These are phyloP conservation scores for Pherbina coryleti DNA, from an alignment of 2,888 invertebrate genomes.

Conservation along the genomic window DNA sequence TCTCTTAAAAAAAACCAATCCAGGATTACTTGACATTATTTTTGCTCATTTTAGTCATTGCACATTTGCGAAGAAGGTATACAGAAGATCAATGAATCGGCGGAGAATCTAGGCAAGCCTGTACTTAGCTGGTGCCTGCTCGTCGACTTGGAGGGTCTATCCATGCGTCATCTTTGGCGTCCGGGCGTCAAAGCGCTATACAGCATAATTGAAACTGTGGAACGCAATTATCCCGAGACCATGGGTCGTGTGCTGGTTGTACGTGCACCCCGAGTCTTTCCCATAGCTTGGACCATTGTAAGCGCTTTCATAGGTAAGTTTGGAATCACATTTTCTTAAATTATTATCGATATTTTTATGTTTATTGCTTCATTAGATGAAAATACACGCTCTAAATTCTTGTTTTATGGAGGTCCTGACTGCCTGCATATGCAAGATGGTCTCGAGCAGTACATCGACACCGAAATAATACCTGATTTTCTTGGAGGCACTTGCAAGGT, in stretches of 20 bases:
- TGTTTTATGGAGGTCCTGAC: conserved; percentile 92
- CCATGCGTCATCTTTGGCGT: conserved; percentile 95
- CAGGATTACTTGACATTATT: not conserved
- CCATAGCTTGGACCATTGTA: conserved; percentile 94
- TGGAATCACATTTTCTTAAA: not conserved
- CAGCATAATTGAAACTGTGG: conserved; percentile 84
- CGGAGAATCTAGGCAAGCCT: conserved; percentile 82
- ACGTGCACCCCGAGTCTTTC: conserved; percentile 92
- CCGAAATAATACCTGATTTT: conserved; percentile 90
- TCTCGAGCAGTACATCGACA: conserved; percentile 86
- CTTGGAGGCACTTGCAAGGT: conserved; percentile 92
- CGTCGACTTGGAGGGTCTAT: conserved; percentile 92
- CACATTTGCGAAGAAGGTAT: conserved; percentile 94
- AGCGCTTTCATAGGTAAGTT: conserved; percentile 88
- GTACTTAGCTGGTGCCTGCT: conserved; percentile 91
- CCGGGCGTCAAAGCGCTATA: conserved; percentile 85
- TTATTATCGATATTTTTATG: not conserved
- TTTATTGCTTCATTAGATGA: conserved; percentile 77
- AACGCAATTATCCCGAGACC: conserved; percentile 95
- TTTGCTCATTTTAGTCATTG: conserved; percentile 74
- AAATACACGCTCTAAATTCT: conserved; percentile 90
- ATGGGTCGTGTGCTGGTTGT: conserved; percentile 92
- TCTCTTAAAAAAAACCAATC: too few species aligned
- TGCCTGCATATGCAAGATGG: conserved; percentile 84
- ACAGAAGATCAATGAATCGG: conserved; percentile 87